Base-by-base conservation (phyloP, 2,113 vertebrate genomes). In the Indicator indicator region DNA sequence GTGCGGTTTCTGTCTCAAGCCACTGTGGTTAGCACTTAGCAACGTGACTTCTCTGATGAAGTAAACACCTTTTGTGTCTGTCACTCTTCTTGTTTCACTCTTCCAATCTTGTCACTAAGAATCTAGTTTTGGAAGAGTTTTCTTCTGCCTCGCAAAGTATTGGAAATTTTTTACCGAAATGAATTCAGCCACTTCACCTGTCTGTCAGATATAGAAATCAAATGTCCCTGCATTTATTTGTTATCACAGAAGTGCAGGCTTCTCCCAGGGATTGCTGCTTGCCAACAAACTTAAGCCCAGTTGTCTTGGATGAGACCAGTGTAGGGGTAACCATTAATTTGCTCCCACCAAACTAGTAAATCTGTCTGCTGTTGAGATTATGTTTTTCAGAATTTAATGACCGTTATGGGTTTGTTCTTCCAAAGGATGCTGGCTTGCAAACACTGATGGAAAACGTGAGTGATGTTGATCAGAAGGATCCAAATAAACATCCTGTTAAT, bases 1-100 rank as follows among this genome's bases (percentile, higher is more conserved):
- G 17, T 84, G 95, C 2, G 75, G 93, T 87, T 95, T 97, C 77
- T 94, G 69, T 86, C 91, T 92, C 85, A 80, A 95, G 87, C n/a
- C 91, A 59, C 72, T 88, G 96, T 59, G 96, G 97, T 96, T 20
- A 93, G 64, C 58, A 3, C 97, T 95, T 74, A 93, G 96, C 95
- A 96, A 94, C 15, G 75, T 18, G 54, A 83, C 92, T 96, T 95
- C 71, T 89, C 94, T 5, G 1, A 28, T 38, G 26, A 89, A 90
- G 85, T 79, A 97, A 98, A 97, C 87, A 96, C 67, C 65, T 92
- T 91, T 94, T 62, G 28, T 92, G 60, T 70, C 86, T 90, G 63
- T 84, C 70, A 36, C 20, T 86, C 55, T 73, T 87, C 59, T 89
- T 64, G 36, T 83, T 94, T 94, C 84, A 55, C 58, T 28, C 15